phyloP scores from a whole-genome alignment of 2,888 invertebrate genomes.

The Flabesymbios commensalis region DNA sequence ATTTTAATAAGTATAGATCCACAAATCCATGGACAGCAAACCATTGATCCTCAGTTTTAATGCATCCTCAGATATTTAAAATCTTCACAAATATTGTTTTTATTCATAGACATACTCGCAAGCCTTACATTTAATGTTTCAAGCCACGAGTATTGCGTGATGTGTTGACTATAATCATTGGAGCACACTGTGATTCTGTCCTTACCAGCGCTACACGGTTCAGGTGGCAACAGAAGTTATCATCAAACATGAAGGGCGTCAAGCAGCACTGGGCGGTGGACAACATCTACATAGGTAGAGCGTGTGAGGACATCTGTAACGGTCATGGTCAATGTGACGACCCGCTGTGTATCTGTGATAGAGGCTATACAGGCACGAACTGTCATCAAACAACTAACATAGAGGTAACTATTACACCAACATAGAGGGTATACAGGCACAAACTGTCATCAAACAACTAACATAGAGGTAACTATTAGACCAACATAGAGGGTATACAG shows the following conservation, averaged over 20 bases:
- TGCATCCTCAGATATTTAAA: too few species aligned
- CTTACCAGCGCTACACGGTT: constrained; percentile 58
- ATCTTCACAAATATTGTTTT: too few species aligned
- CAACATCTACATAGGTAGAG: constrained; percentile 60
- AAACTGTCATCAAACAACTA: not conserved
- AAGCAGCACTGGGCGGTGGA: constrained; percentile 53
- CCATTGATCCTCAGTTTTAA: too few species aligned
- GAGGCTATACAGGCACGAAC: constrained; percentile 10
- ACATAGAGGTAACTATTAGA: not conserved
- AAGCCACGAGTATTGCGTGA: too few species aligned
- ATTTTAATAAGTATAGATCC: too few species aligned
- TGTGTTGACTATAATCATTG: too few species aligned
- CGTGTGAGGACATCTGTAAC: constrained; percentile 55
- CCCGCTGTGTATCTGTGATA: constrained; percentile 30
- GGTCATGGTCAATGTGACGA: constrained; percentile 59
- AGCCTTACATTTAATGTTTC: too few species aligned
- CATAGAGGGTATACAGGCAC: constrained; percentile 11
- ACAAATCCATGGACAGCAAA: too few species aligned
- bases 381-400: not conserved
- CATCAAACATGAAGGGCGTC: constrained; percentile 10
- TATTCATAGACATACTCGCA: too few species aligned
- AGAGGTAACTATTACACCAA: too few species aligned
- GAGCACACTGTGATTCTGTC: too few species aligned
- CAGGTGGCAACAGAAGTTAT: constrained; percentile 53
- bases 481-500: constrained; percentile 13